phyloP scores from a whole-genome alignment of 2,888 invertebrate genomes.

The Apantesis nais region DNA sequence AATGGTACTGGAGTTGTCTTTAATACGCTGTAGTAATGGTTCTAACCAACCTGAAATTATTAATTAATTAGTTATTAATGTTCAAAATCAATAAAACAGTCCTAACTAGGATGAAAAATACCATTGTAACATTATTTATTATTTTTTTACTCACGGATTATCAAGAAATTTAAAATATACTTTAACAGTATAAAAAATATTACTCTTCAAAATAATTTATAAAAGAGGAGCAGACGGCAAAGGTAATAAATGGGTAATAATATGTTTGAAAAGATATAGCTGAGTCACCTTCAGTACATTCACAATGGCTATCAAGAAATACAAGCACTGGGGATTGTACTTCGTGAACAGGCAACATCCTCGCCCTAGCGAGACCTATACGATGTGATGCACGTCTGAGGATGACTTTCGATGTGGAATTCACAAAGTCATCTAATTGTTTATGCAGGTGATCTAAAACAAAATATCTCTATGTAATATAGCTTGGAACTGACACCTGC shows the following conservation, averaged over 20 bases:
- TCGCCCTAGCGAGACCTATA: slow-evolving; percentile 96
- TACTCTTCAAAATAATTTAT: background rate
- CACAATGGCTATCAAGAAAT: slow-evolving; percentile 98
- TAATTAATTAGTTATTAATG: background rate
- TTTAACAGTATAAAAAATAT: background rate
- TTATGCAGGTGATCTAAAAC: slow-evolving; percentile 88
- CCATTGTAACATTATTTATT: background rate
- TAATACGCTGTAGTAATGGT: slow-evolving; percentile 93
- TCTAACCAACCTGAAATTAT: slow-evolving; percentile 93
- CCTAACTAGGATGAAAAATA: background rate
- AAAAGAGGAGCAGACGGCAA: background rate
- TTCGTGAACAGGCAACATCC: slow-evolving; percentile 92
- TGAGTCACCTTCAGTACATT: slow-evolving; percentile 91
- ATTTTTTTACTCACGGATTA: background rate
- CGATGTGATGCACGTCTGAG: slow-evolving; percentile 93
- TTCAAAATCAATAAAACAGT: background rate
- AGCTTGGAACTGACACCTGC: background rate
- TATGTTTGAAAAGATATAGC: background rate
- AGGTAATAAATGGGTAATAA: background rate
- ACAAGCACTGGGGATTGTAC: slow-evolving; percentile 93
- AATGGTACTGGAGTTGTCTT: slow-evolving; percentile 90
- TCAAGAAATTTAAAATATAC: background rate
- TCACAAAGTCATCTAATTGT: slow-evolving; percentile 94
- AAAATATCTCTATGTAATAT: background rate
- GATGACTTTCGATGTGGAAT: slow-evolving; percentile 93